Evolutionary conservation across 2,797 vertebrate species (phyloP).

Genomic region (Karalla daura): DNA sequence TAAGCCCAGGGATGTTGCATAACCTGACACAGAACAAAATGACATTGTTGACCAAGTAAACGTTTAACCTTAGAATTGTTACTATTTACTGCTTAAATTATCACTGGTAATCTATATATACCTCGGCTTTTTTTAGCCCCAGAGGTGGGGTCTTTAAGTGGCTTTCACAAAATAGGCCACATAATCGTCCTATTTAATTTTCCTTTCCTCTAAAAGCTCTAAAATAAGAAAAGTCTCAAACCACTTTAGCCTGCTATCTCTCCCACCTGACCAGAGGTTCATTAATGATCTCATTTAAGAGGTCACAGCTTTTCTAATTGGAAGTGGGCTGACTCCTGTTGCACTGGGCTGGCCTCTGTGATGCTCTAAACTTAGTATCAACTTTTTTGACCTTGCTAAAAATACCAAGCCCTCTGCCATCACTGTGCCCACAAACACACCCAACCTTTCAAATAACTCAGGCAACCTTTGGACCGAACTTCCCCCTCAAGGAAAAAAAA

Average conservation of each 20-base stretch:
- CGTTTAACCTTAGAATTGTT: constrained; percentile 26
- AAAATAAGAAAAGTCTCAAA: constrained; percentile 70
- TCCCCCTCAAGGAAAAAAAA: constrained; percentile 10
- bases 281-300: constrained; percentile 83
- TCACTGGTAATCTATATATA: constrained; percentile 35
- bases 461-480: constrained; percentile 26
- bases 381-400: constrained; percentile 61
- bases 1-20: too few relatives aligned
- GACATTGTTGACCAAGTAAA: constrained; percentile 21
- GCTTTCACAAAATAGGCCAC: constrained; percentile 73
- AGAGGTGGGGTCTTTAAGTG: constrained; percentile 61
- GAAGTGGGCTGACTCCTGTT: constrained; percentile 61
- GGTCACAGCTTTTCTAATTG: constrained; percentile 82
- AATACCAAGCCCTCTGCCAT: constrained; percentile 48
- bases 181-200: constrained; percentile 64
- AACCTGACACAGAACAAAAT: too few relatives aligned
- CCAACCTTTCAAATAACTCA: constrained; percentile 34
- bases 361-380: constrained; percentile 74
- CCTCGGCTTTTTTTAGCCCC: constrained; percentile 42
- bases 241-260: constrained; percentile 56
- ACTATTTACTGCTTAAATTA: background rate
- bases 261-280: constrained; percentile 74
- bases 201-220: constrained; percentile 50
- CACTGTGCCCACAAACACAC: constrained; percentile 11
- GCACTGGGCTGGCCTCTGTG: constrained; percentile 57